These are phyloP conservation scores for Octonoba sinensis DNA, from an alignment of 2,888 invertebrate species.

Conservation along the genomic window DNA sequence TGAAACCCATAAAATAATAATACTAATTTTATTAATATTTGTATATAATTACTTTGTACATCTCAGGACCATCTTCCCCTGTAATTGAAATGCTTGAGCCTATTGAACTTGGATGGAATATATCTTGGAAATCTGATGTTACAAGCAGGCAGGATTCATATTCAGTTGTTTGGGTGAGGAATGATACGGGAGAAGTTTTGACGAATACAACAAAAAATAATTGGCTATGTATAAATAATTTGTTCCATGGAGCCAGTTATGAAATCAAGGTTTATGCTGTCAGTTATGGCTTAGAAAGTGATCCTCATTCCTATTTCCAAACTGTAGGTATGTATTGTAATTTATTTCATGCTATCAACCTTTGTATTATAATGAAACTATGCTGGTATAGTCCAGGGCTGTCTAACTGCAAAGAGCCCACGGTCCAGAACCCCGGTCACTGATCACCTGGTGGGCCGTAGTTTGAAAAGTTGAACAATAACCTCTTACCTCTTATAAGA, in stretches of 20 bases:
- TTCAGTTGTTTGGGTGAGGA: slow-evolving; percentile 75
- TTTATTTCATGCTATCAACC: slow-evolving; percentile 1
- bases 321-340: slow-evolving; percentile 84
- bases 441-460: no score
- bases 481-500: no score
- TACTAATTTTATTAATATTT: no score
- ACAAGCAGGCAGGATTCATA: slow-evolving; percentile 89
- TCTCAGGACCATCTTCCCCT: slow-evolving; percentile 82
- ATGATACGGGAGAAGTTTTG: slow-evolving; percentile 61
- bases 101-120: slow-evolving; percentile 78
- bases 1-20: no score
- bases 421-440: no score
- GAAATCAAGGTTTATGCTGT: slow-evolving; percentile 89
- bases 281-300: slow-evolving; percentile 84
- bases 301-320: slow-evolving; percentile 87
- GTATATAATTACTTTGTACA: background rate
- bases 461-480: no score
- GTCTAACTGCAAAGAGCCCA: no score
- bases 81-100: slow-evolving; percentile 85
- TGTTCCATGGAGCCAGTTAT: slow-evolving; percentile 90
- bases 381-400: no score
- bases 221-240: slow-evolving; percentile 79
- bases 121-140: slow-evolving; percentile 93
- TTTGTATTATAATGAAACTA: background rate
- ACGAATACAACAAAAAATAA: slow-evolving; percentile 77